Base-by-base conservation (phyloP, 2,888 invertebrate species). In the Mesorhabditis spiculigera region DNA sequence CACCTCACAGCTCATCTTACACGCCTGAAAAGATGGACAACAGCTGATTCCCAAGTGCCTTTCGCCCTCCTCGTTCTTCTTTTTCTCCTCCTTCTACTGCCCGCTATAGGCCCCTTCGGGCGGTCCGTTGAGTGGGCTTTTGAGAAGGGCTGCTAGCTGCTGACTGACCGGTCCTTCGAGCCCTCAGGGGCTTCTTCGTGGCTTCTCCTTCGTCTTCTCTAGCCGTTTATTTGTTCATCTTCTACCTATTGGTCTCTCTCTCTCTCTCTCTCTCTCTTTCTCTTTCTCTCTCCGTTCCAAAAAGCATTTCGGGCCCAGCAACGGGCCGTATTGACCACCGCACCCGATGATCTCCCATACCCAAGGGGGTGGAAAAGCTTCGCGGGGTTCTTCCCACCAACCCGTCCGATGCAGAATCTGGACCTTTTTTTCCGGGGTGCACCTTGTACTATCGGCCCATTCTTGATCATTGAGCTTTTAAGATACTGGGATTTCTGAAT, bases 1-100 rank as follows among this genome's bases (percentile, higher is more conserved):
- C 41, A 44, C 67, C 41, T 8, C n/a, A 10, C 13, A 43, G 28
- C 28, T 28, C 28, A 28, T 28, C 28, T 28, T 28, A 61, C 43
- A 65, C 5, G 28, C 58, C 58, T 4, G 63, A 68, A 63, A 28
- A 5, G 68, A 71, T 71, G 65, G 10, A 65, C 69, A 68, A 71
- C 42, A 69, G 71, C 65, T 69, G 65, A 69, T 69, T 71, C 68
- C 64, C 65, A 45, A 50, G 69, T 73, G 66, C 70, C 70, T 70
- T 73, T 65, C 70, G 67, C 70, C 68, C 28, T 71, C n/a, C 28
- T 28, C 28, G 68, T 41, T 58, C 61, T 13, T 61, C 43, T 16
- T n/a, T 42, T 66, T 43, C 61, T 16, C 50, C 16, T 43, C 43
- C 65, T 69, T 64, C 67, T 70, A 65, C 68, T 69, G 69, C 70